phyloP scores from a whole-genome alignment of 1,140 invertebrate genomes.

The Archivesica marissinica region DNA sequence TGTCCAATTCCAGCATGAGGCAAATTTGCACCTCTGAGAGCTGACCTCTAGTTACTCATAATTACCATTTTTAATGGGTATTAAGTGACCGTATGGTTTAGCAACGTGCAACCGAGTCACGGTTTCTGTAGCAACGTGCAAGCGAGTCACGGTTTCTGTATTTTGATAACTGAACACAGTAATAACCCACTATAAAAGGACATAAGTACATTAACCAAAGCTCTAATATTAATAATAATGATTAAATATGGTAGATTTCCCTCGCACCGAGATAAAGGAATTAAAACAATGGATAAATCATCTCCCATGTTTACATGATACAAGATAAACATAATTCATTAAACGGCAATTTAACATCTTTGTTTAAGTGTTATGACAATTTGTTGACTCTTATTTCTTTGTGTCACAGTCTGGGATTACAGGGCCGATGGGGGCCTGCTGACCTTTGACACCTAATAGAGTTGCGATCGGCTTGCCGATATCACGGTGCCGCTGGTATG shows the following conservation, averaged over 20 bases:
- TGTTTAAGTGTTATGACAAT: constrained; percentile 61
- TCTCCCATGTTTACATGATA: constrained; percentile 28
- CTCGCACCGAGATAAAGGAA: constrained; percentile 28
- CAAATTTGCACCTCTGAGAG: too few species aligned
- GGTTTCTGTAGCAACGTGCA: too few species aligned
- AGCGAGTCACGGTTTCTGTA: too few species aligned
- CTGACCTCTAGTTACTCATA: too few species aligned
- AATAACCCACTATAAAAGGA: too few species aligned
- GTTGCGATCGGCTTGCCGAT: background rate
- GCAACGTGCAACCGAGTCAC: too few species aligned
- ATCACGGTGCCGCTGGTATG: constrained; percentile 13
- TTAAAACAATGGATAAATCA: constrained; percentile 35
- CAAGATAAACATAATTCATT: constrained; percentile 39
- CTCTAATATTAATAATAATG: background rate
- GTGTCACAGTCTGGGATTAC: constrained; percentile 38
- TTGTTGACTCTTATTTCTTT: constrained; percentile 55
- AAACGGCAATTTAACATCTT: constrained; percentile 60
- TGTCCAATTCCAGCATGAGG: too few species aligned
- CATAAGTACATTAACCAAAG: too few species aligned
- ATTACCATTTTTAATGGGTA: too few species aligned
- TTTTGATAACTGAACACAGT: too few species aligned
- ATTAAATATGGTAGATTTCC: background rate
- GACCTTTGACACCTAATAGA: constrained; percentile 43
- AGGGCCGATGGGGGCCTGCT: background rate
- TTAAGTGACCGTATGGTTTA: too few species aligned